A percentile compares a stretch with the other conserved stretches of the same genome.
phyloP scores from a whole-genome alignment of 2,888 invertebrate genomes.

The Thumatha senex region DNA sequence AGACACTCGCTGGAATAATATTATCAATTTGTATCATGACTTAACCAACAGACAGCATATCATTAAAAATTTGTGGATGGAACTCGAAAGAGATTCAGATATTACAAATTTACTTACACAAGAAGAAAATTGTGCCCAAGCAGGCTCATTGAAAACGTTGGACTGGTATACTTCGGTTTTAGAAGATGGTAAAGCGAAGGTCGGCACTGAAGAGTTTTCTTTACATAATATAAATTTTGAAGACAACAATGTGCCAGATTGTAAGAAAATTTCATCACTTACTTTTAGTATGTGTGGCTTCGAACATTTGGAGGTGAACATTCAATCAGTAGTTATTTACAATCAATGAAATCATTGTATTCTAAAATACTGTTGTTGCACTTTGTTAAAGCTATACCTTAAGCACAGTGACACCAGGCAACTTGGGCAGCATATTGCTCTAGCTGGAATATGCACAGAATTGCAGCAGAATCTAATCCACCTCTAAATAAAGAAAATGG shows the following conservation, averaged over 20 bases:
- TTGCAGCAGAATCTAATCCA: no score
- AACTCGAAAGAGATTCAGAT: constrained; percentile 84
- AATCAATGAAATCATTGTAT: no score
- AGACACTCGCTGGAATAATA: constrained; percentile 86
- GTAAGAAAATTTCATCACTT: constrained; percentile 82
- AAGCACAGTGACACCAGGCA: no score
- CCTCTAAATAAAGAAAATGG: no score
- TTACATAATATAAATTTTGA: constrained; percentile 45
- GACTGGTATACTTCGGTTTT: constrained; percentile 86
- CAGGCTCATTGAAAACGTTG: constrained; percentile 85
- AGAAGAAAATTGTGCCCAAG: constrained; percentile 86
- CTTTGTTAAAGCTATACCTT: no score
- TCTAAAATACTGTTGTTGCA: no score
- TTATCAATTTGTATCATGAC: constrained; percentile 85
- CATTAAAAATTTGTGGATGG: constrained; percentile 84
- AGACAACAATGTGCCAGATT: constrained; percentile 82
- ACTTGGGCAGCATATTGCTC: no score
- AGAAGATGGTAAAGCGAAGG: constrained; percentile 80
- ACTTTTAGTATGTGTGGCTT: constrained; percentile 73
- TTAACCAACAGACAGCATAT: constrained; percentile 84
- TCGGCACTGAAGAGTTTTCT: constrained; percentile 56
- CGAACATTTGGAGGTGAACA: constrained; percentile 68
- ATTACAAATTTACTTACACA: constrained; percentile 83
- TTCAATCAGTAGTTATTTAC: not conserved
- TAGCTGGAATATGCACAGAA: no score